Evolutionary conservation across 2,797 vertebrate species (phyloP).

Genomic region (Picus viridis): DNA sequence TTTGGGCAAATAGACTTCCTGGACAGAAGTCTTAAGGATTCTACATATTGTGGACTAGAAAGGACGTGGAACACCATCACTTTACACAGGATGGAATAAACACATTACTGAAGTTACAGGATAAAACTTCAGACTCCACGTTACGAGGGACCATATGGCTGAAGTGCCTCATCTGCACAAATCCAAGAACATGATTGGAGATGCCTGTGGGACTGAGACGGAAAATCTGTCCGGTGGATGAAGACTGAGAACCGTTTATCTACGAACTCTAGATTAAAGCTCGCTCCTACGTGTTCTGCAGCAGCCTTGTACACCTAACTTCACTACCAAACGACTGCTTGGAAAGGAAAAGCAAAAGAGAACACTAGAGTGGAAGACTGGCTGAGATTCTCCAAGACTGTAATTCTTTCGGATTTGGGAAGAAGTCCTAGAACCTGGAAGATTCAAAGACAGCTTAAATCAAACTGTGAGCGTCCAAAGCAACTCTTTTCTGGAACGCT

Average conservation of each 20-base stretch:
- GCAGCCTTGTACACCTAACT: conserved; percentile 18
- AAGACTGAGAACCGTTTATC: conserved; percentile 62
- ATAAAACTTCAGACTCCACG: conserved; percentile 60
- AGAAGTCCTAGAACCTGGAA: conserved; percentile 63
- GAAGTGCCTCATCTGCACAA: conserved; percentile 39
- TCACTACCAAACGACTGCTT: conserved; percentile 60
- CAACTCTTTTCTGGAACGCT: conserved; percentile 35
- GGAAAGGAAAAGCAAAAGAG: conserved; percentile 35
- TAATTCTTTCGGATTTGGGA: conserved; percentile 64
- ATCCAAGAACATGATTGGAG: conserved; percentile 39
- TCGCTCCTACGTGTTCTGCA: conserved; percentile 4
- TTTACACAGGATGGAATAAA: conserved; percentile 56
- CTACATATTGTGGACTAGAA: conserved; percentile 66
- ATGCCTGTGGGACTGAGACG: conserved; percentile 67
- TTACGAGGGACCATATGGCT: conserved; percentile 40
- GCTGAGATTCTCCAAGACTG: conserved; percentile 63
- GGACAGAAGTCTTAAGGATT: conserved; percentile 71
- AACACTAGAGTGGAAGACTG: conserved; percentile 50
- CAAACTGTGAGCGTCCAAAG: conserved; percentile 59
- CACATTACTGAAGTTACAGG: conserved; percentile 44
- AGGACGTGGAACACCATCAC: conserved; percentile 65
- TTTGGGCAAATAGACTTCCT: conserved; percentile 66
- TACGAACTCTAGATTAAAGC: conserved; percentile 62
- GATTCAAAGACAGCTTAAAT: conserved; percentile 58
- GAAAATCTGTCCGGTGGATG: conserved; percentile 59